Percentiles rank a stretch among this genome's conserved stretches.
Evolutionary conservation across 2,113 vertebrate genomes (phyloP).

Genomic region (Saguinus midas): DNA sequence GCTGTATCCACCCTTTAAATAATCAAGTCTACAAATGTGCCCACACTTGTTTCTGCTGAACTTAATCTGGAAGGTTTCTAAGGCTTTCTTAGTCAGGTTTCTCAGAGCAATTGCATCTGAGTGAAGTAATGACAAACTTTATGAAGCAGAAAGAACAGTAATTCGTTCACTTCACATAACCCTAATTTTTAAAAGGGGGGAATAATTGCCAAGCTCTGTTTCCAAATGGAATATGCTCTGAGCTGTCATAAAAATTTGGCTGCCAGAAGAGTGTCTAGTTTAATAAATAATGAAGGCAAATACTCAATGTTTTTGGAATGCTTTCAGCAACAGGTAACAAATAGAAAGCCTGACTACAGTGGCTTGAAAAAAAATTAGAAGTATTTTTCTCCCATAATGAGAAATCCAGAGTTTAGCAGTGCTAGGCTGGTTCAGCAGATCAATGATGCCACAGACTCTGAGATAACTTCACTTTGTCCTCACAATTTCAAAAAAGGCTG

Average conservation of each 20-base stretch:
- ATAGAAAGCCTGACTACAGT: neutral
- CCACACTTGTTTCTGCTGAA: slow-evolving; percentile 19
- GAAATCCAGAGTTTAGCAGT: neutral
- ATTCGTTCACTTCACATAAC: neutral
- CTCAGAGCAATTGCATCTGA: slow-evolving; percentile 28
- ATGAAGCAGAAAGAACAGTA: slow-evolving; percentile 54
- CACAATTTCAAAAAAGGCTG: neutral
- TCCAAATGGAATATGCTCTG: neutral
- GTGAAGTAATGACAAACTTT: slow-evolving; percentile 40
- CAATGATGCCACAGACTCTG: neutral
- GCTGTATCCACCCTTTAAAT: neutral
- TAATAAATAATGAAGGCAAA: neutral
- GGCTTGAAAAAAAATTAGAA: neutral
- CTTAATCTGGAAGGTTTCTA: slow-evolving; percentile 11
- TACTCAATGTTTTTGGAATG: neutral
- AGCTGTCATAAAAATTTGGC: neutral
- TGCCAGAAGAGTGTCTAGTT: neutral
- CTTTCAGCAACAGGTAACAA: slow-evolving; percentile 36
- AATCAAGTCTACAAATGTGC: neutral
- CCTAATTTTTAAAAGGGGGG: neutral
- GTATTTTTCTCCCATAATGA: neutral
- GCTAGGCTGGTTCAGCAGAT: neutral
- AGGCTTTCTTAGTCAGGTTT: slow-evolving; percentile 15
- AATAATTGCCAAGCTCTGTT: neutral
- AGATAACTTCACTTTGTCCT: neutral